Percentiles rank a stretch among this genome's conserved stretches.
Evolutionary conservation across 1,140 invertebrate genomes (phyloP).

Genomic region (Chymomyza costata): DNA sequence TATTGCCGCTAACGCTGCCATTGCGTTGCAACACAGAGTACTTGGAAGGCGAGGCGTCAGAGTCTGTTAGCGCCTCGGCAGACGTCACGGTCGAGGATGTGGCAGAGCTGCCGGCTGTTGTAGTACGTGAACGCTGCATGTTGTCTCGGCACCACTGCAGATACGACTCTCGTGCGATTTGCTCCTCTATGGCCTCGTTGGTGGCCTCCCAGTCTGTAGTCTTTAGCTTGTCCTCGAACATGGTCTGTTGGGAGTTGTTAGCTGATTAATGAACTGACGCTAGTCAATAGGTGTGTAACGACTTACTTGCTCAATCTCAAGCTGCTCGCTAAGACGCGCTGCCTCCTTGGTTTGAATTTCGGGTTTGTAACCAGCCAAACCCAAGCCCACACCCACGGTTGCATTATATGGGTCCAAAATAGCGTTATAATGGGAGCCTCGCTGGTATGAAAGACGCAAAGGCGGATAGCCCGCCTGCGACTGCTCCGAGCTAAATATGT

Average conservation of each 20-base stretch:
- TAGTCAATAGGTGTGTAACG: slow-evolving; percentile 28
- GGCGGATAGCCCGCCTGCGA: slow-evolving; percentile 87
- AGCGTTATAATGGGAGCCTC: slow-evolving; percentile 93
- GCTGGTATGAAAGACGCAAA: slow-evolving; percentile 92
- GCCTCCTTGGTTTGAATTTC: slow-evolving; percentile 88
- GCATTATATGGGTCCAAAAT: slow-evolving; percentile 92
- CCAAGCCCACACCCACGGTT: slow-evolving; percentile 90
- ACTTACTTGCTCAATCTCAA: slow-evolving; percentile 86
- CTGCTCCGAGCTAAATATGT: slow-evolving; percentile 88
- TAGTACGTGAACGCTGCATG: slow-evolving; percentile 78
- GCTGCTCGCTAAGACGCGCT: slow-evolving; percentile 87
- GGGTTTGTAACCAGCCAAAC: slow-evolving; percentile 89
- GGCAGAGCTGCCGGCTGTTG: slow-evolving; percentile 52
- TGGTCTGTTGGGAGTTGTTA: slow-evolving; percentile 77
- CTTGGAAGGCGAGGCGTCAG: slow-evolving; percentile 67
- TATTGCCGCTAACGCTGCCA: slow-evolving; percentile 7
- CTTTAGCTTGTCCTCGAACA: slow-evolving; percentile 94
- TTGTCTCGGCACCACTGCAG: slow-evolving; percentile 89
- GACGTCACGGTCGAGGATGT: slow-evolving; percentile 72
- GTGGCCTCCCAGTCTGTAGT: slow-evolving; percentile 96
- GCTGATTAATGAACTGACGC: no score
- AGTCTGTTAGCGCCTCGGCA: slow-evolving; percentile 56
- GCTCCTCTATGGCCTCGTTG: slow-evolving; percentile 93
- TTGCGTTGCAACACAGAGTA: slow-evolving; percentile 43
- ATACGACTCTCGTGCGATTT: slow-evolving; percentile 92